A percentile compares a stretch with the other conserved stretches of the same genome.
phyloP scores from a whole-genome alignment of 2,113 vertebrate genomes.

The Poeciliopsis prolifica region DNA sequence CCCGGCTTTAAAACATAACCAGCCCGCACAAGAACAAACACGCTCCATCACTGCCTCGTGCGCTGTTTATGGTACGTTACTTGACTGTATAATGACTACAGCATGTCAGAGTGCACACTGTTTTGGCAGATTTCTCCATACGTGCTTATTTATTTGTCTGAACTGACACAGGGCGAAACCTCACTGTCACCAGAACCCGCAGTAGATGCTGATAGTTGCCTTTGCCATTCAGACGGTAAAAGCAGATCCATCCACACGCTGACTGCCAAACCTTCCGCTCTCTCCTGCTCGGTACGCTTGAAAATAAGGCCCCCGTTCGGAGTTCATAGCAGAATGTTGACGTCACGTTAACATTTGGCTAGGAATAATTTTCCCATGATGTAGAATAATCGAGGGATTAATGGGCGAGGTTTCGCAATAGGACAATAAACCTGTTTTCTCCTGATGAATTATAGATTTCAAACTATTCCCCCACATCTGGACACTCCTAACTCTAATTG shows the following conservation, averaged over 20 bases:
- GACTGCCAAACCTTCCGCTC: conserved; percentile 39
- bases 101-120: conserved; percentile 56
- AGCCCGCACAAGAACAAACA: conserved; percentile 60
- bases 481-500: not conserved
- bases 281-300: conserved; percentile 19
- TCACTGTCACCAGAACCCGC: conserved; percentile 13
- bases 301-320: conserved; percentile 39
- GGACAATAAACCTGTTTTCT: conserved; percentile 20
- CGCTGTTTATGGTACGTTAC: conserved; percentile 68
- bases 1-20: conserved; percentile 47
- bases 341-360: conserved; percentile 40
- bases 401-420: conserved; percentile 8
- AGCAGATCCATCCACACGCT: conserved; percentile 36
- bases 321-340: conserved; percentile 40
- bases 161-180: conserved; percentile 33
- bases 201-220: conserved; percentile 1
- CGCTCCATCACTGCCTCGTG: conserved; percentile 54
- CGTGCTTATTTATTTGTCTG: conserved; percentile 66
- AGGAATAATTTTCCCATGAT: conserved; percentile 15
- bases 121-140: conserved; percentile 59
- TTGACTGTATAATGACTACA: conserved; percentile 71
- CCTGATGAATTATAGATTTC: conserved; percentile 21
- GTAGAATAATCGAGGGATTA: conserved; percentile 39
- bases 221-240: not conserved
- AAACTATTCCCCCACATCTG: conserved; percentile 18